phyloP scores from a whole-genome alignment of 2,797 vertebrate species.

The Epinephelus malabaricus region DNA sequence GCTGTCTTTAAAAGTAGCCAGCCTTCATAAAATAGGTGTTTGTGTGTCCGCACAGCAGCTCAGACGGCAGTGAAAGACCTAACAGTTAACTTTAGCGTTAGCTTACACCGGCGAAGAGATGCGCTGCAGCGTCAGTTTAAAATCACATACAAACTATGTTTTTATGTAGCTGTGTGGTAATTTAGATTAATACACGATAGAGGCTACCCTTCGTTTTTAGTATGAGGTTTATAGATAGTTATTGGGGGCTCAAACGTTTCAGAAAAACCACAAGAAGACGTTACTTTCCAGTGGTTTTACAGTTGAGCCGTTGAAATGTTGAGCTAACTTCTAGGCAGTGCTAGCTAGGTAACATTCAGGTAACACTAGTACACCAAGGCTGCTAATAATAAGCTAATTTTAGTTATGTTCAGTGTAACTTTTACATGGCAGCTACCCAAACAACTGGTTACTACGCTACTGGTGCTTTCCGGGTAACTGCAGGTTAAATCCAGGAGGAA shows the following conservation, averaged over 20 bases:
- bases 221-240: neutral
- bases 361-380: too few relatives aligned
- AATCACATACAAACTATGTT: neutral
- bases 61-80: too few relatives aligned
- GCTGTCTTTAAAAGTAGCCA: rapidly evolving
- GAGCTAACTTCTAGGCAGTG: neutral
- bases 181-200: rapidly evolving
- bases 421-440: neutral
- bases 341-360: neutral
- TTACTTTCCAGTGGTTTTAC: neutral
- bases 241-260: neutral
- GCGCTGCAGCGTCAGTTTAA: neutral
- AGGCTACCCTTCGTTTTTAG: neutral
- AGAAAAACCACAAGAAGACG: neutral
- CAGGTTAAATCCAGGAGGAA: neutral
- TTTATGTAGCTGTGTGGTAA: rapidly evolving
- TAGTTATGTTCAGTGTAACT: rapidly evolving
- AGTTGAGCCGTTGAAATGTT: neutral
- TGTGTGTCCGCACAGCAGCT: neutral
- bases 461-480: neutral
- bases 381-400: rapidly evolving
- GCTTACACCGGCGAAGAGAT: slow-evolving; percentile 20
- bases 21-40: neutral
- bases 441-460: neutral
- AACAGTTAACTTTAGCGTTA: slow-evolving; percentile 45